Percentiles rank a stretch among this genome's conserved stretches.
phyloP scores from a whole-genome alignment of 2,888 invertebrate species.

The Hydrotaea diabolus region DNA sequence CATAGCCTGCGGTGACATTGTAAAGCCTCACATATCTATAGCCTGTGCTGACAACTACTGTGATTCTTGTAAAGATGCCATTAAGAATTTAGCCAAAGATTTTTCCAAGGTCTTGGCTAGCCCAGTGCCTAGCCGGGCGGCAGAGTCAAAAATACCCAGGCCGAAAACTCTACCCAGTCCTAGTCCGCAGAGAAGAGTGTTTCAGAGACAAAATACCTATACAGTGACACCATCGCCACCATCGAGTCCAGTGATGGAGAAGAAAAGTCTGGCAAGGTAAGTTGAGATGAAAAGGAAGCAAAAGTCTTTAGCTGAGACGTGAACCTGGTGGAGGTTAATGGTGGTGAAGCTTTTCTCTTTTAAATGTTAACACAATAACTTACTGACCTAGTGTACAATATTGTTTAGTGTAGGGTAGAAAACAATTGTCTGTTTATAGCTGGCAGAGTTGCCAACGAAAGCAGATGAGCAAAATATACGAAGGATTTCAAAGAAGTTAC shows the following conservation, averaged over 20 bases:
- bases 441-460: neutral
- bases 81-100: conserved; percentile 82
- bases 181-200: conserved; percentile 76
- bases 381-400: conserved; percentile 49
- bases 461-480: neutral
- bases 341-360: neutral
- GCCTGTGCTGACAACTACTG: conserved; percentile 83
- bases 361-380: conserved; percentile 12
- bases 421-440: neutral
- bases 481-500: neutral
- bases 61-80: conserved; percentile 84
- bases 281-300: conserved; percentile 51
- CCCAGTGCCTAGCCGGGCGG: conserved; percentile 69
- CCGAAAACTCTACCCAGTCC: conserved; percentile 79
- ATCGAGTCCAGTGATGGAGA: conserved; percentile 75
- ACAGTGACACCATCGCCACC: conserved; percentile 76
- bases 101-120: conserved; percentile 73
- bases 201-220: conserved; percentile 80
- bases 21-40: conserved; percentile 81
- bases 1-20: conserved; percentile 82
- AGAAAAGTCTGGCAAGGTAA: conserved; percentile 74
- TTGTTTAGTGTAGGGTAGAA: conserved; percentile 7
- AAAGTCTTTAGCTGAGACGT: conserved; percentile 31
- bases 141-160: conserved; percentile 77
- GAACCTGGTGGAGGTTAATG: conserved; percentile 21